A percentile compares a stretch with the other conserved stretches of the same genome.
phyloP scores from a whole-genome alignment of 2,888 invertebrate genomes.

The Chironomus riparius region DNA sequence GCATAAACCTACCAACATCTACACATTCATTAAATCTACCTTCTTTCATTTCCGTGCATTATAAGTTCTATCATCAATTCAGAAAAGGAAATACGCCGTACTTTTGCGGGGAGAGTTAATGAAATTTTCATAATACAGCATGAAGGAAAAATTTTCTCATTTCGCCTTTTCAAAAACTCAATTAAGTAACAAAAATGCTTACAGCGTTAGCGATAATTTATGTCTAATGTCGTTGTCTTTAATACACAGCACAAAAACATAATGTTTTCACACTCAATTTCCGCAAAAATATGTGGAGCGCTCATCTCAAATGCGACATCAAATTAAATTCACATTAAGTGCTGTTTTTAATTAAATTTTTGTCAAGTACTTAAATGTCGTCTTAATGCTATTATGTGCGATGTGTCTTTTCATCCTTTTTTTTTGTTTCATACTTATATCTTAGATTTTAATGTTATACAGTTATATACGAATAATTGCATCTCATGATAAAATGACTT shows the following conservation, averaged over 20 bases:
- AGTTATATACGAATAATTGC: neutral
- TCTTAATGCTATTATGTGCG: neutral
- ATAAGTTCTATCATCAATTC: too few relatives aligned
- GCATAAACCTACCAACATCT: too few relatives aligned
- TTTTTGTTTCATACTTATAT: neutral
- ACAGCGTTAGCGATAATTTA: neutral
- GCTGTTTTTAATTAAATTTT: conserved; percentile 6
- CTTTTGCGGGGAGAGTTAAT: neutral
- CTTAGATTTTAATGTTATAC: neutral
- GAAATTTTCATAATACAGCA: neutral
- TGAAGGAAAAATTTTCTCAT: neutral
- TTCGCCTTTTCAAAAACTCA: neutral
- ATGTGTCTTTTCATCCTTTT: neutral
- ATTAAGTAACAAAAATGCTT: neutral
- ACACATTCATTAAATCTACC: too few relatives aligned
- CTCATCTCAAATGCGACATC: neutral
- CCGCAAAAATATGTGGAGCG: neutral
- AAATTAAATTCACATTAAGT: conserved; percentile 10
- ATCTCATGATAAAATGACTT: neutral
- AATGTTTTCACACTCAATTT: conserved; percentile 8
- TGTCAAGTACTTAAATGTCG: neutral
- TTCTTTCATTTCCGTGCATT: too few relatives aligned
- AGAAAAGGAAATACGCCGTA: too few relatives aligned
- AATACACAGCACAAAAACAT: neutral
- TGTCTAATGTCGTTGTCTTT: conserved; percentile 1